Conservation (phyloP, 2,113 vertebrate species). For the Cyphotilapia sp. region DNA sequence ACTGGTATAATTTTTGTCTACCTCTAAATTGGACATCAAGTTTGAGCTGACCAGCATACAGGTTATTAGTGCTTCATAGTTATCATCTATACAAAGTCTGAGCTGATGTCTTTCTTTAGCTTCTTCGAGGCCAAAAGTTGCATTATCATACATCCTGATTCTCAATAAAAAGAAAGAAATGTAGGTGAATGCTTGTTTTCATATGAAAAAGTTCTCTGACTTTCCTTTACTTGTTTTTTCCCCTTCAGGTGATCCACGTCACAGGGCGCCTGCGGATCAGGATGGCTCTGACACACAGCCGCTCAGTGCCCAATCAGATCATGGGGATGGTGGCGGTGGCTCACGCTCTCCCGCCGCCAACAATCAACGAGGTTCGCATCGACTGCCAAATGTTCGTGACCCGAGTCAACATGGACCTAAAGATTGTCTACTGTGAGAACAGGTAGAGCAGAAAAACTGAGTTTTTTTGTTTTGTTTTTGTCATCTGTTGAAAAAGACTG, state of each 20-base stretch:
- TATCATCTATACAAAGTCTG: not conserved
- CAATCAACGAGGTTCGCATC: conserved; percentile 98
- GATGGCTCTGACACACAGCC: conserved; percentile 87
- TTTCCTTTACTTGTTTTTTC: not conserved
- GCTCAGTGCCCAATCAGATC: conserved; percentile 91
- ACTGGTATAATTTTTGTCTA: not conserved
- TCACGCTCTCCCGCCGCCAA: conserved; percentile 93
- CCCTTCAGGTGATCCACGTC: conserved; percentile 90
- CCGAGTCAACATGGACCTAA: conserved; percentile 99
- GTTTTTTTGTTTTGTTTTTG: not conserved
- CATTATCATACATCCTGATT: not conserved
- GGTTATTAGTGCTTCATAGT: not conserved
- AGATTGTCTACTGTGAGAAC: conserved; percentile 99
- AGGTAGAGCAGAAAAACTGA: conserved; percentile 67
- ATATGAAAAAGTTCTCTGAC: not conserved
- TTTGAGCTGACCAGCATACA: not conserved
- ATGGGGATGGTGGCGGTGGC: conserved; percentile 98
- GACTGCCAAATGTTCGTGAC: conserved; percentile 99
- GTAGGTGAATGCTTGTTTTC: not conserved
- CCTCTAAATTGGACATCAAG: not conserved
- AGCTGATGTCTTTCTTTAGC: not conserved
- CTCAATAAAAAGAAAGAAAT: too few relatives aligned
- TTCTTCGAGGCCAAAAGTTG: not conserved
- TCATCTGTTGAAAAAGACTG: not conserved
- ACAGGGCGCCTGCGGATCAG: conserved; percentile 92